Conservation (phyloP, 2,797 vertebrate species). For the Vespertilio murinus region DNA sequence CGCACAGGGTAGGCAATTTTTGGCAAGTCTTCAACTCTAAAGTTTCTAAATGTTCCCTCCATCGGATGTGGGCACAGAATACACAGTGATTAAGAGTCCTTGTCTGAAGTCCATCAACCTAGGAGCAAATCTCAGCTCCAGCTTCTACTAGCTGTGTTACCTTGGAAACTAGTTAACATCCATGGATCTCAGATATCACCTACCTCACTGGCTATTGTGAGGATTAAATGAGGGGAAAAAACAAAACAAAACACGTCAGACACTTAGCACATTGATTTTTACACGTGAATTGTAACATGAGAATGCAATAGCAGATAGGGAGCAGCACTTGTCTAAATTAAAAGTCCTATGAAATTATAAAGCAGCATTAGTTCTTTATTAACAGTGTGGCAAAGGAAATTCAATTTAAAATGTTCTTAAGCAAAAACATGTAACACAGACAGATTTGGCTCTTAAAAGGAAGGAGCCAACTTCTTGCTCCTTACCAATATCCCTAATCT, state of each 20-base stretch:
- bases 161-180: conserved; percentile 53
- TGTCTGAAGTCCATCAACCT: not conserved
- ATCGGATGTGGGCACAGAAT: not conserved
- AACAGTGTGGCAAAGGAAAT: conserved; percentile 19
- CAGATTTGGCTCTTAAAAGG: conserved; percentile 14
- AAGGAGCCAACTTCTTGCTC: not conserved
- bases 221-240: not conserved
- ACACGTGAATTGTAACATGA: not conserved
- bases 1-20: not conserved
- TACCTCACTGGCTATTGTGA: not conserved
- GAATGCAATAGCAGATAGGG: not conserved
- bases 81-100: not conserved
- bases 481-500: not conserved
- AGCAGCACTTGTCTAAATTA: conserved; percentile 27
- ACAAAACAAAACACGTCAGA: not conserved
- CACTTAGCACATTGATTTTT: conserved; percentile 40
- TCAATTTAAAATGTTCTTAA: conserved; percentile 21
- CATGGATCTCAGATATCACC: not conserved
- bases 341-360: conserved; percentile 47
- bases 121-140: not conserved
- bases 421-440: not conserved
- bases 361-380: conserved; percentile 34
- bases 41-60: not conserved
- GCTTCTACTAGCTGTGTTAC: not conserved
- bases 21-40: not conserved